Percentiles rank a stretch among this genome's conserved stretches.
Evolutionary conservation across 2,113 vertebrate genomes (phyloP).

Genomic region (Etheostoma cragini): DNA sequence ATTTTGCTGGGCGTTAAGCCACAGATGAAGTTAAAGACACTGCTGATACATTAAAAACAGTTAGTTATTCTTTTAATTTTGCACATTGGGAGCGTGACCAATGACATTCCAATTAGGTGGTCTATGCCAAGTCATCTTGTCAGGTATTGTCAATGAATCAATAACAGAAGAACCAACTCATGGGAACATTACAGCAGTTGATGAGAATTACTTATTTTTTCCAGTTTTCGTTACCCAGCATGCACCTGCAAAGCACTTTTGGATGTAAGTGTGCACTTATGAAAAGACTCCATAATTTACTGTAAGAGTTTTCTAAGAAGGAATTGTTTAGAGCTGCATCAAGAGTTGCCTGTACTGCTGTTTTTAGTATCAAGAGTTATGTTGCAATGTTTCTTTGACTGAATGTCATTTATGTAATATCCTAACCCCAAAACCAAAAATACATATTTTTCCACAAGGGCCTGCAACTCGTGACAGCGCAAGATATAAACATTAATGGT

Average conservation of each 20-base stretch:
- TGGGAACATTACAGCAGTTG: background rate
- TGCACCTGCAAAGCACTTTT: slow-evolving; percentile 32
- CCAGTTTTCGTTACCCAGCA: slow-evolving; percentile 2
- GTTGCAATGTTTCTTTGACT: background rate
- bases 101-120: slow-evolving; percentile 19
- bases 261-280: slow-evolving; percentile 3
- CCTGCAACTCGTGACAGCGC: too few species aligned
- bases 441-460: too few species aligned
- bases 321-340: background rate
- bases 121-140: slow-evolving; percentile 23
- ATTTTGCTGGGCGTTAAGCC: slow-evolving; percentile 38
- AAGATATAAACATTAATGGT: too few species aligned
- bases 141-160: slow-evolving; percentile 19
- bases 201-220: background rate
- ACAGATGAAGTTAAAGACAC: slow-evolving; percentile 29
- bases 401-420: background rate
- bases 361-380: background rate
- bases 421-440: too few species aligned
- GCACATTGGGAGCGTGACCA: slow-evolving; percentile 8
- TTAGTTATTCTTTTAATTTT: slow-evolving; percentile 19
- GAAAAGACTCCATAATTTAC: slow-evolving; percentile 10
- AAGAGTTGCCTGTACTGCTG: background rate
- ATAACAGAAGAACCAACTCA: background rate
- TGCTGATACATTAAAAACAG: slow-evolving; percentile 21
- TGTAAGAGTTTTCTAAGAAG: slow-evolving; percentile 2